Evolutionary conservation across 2,888 invertebrate genomes (phyloP), one percentile per base, ranked within the genome.

Genomic region (Drosophila colorata): DNA sequence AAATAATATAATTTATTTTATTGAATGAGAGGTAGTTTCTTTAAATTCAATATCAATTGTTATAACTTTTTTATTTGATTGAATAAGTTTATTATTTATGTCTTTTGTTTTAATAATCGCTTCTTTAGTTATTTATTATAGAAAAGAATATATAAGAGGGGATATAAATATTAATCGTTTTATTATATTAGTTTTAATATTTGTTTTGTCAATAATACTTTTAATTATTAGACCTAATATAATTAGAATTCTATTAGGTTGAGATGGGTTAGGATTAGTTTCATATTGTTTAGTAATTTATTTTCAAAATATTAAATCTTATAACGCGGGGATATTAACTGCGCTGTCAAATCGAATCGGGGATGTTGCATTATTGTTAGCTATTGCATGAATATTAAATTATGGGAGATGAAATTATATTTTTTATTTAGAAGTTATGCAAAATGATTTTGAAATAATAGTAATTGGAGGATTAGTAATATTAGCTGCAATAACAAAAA

Each of bases 401-500:
- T 25, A 92, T 92, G 93, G 93, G 0, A 92, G 93, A 2, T 94
- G 93, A 93, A 93, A 93, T 92, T 94, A 93, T 93, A 91, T 93
- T 81, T 89, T 92, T 93, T 93, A 93, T 92, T 87, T 93, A 89
- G 91, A 93, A 79, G 92, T 93, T 92, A 93, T 93, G 88, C 88
- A 86, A 76, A 91, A 87, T 91, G 92, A 93, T 92, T 91, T 60
- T 75, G 81, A 80, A 61, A 93, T 93, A 90, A 78, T 78, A 80
- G 87, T 93, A 81, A 91, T 93, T 91, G 89, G 90, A 0, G 11
- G 78, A 16, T 92, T 94, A 85, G 88, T 93, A 73, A 92, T 93
- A 89, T 91, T 93, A 79, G 94, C 95, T 0, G 93, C 94, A 57
- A 94, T 95, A 93, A 96, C 63, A 9, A 96, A 96, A 92, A 96